Evolutionary conservation across 2,888 invertebrate genomes (phyloP).

Genomic region (Oligia latruncula): DNA sequence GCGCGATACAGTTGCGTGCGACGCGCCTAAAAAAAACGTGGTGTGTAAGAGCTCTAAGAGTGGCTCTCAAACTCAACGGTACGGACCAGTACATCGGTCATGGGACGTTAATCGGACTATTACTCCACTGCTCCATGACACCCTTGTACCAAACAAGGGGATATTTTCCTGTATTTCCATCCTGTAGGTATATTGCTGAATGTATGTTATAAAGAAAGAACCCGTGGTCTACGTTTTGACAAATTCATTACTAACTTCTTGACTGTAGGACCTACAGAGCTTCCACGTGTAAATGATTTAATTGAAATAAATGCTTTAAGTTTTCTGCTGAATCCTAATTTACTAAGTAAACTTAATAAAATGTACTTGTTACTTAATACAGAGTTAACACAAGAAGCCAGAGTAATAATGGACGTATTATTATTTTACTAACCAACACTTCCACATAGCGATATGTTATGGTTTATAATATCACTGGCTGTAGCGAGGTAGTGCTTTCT

Average conservation of each 20-base stretch:
- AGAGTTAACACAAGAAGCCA: not conserved
- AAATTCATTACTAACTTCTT: conserved; percentile 24
- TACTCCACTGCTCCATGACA: not conserved
- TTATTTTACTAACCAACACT: not conserved
- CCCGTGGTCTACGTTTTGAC: conserved; percentile 5
- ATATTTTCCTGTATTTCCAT: conserved; percentile 16
- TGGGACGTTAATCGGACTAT: conserved; percentile 43
- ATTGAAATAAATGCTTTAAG: conserved; percentile 34
- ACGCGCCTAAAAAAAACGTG: too few species aligned
- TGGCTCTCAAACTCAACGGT: conserved; percentile 29
- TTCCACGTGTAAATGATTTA: conserved; percentile 29
- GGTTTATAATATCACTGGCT: not conserved
- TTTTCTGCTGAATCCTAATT: conserved; percentile 31
- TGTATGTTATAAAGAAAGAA: not conserved
- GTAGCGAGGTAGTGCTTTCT: not conserved
- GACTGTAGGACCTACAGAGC: not conserved
- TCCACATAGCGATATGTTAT: too few species aligned
- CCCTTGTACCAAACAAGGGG: conserved; percentile 25
- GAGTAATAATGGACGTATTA: not conserved
- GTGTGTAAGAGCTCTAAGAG: not conserved
- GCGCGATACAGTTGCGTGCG: too few species aligned
- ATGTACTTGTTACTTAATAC: too few species aligned
- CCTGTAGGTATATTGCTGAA: not conserved
- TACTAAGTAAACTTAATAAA: not conserved
- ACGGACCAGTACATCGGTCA: conserved; percentile 36